phyloP scores from a whole-genome alignment of 2,888 invertebrate species.

The Zygogramma bicolorata region DNA sequence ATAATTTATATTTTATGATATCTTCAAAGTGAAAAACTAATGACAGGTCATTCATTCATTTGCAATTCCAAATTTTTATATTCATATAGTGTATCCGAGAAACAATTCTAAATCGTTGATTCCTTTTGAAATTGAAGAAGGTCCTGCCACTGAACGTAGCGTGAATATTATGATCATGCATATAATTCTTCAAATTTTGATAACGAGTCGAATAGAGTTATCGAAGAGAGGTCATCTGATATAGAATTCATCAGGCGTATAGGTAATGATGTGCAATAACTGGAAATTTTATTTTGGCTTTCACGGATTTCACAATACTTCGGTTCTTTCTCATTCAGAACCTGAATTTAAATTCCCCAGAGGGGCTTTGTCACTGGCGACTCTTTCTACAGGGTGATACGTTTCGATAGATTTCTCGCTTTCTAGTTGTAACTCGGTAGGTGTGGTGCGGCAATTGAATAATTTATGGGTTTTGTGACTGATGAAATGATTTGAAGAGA shows the following conservation, averaged over 20 bases:
- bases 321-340: conserved; percentile 30
- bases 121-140: too few species aligned
- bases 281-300: conserved; percentile 42
- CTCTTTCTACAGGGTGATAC: conserved; percentile 1
- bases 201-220: background rate
- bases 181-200: background rate
- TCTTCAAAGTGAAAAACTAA: too few species aligned
- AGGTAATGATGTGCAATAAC: conserved; percentile 28
- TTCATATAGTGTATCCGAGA: too few species aligned
- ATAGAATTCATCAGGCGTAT: conserved; percentile 32
- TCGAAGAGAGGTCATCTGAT: conserved; percentile 21
- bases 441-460: background rate
- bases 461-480: background rate
- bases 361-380: background rate
- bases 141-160: background rate
- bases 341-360: conserved; percentile 26
- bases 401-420: background rate
- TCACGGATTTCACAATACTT: conserved; percentile 36
- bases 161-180: background rate
- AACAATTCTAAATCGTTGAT: too few species aligned
- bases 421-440: background rate
- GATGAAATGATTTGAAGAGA: too few species aligned
- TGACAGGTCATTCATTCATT: too few species aligned
- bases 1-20: too few species aligned
- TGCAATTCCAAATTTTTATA: too few species aligned